Evolutionary conservation across 2,888 invertebrate genomes (phyloP).

Genomic region (Tipula confusa): DNA sequence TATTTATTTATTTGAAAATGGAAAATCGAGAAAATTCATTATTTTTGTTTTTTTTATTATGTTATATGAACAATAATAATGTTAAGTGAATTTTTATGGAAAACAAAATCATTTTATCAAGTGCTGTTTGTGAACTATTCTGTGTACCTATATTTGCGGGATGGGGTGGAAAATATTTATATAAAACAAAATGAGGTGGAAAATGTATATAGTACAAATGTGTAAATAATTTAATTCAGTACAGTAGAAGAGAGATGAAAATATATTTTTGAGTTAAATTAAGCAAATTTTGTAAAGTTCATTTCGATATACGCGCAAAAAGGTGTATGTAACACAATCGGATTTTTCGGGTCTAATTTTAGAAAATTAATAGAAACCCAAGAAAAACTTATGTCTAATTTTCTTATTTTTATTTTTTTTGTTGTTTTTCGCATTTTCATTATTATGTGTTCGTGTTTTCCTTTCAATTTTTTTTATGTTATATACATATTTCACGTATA

Average conservation of each 20-base stretch:
- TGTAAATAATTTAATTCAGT: not conserved
- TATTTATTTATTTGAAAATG: not conserved
- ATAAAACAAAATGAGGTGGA: not conserved
- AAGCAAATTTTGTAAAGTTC: not conserved
- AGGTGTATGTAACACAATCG: slow-evolving; percentile 6
- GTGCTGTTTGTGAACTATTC: not conserved
- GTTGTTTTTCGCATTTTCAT: no score
- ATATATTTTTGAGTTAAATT: not conserved
- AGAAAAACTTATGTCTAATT: not conserved
- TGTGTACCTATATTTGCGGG: no score
- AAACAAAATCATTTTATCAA: not conserved
- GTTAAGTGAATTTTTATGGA: not conserved
- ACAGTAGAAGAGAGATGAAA: not conserved
- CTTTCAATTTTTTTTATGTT: not conserved
- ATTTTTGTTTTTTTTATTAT: no score
- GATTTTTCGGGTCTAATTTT: slow-evolving; percentile 6
- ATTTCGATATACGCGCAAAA: slow-evolving; percentile 16
- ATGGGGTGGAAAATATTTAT: not conserved
- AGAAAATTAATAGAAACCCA: not conserved
- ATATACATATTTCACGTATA: not conserved
- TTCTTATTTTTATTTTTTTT: not conserved
- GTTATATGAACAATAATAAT: not conserved
- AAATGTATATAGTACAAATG: not conserved
- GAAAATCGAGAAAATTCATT: no score
- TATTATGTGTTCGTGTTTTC: not conserved